Base-by-base conservation (phyloP, 2,113 vertebrate genomes). In the Seriola dumerili region DNA sequence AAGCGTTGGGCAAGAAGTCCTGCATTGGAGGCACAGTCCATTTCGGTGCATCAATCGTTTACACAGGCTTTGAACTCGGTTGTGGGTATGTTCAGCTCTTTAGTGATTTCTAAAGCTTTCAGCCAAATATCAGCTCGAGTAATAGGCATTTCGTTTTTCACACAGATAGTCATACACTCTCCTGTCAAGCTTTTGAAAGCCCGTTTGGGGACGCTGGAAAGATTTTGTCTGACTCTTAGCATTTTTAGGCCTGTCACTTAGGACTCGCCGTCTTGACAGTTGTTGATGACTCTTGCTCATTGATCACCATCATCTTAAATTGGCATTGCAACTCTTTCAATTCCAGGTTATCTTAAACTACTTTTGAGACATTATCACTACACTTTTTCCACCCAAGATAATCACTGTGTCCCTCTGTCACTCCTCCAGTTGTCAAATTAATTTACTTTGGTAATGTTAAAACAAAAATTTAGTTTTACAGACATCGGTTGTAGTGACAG, bases 101-200 rank as follows among this genome's bases (percentile, higher is more conserved):
- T 72, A 78, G 76, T 65, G 75, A 77, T 84, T 85, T 85, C 72
- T 72, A 87, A 87, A 84, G 86, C 77, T 85, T 81, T 85, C 77
- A 85, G 79, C 74, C 16, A 74, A 76, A 72, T 54, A 88, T 83
- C 84, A 75, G 82, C 80, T 76, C 21, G 14, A 6, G 61, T 78
- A 79, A 85, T 50, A 58, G 54, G 63, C 54, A 78, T 88, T 72
- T 12, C 3, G 0, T 54, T 82, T 69, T 63, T 76, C 72, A 85
- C 44, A 59, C 67, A 76, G 66, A 84, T 50, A 38, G 70, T 85
- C 46, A 40, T 38, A 75, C 36, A 21, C 36, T 25, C 32, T 59
- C 61, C 64, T 66, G 72, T 81, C 68, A 74, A 63, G 67, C 72
- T 63, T 57, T 54, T 76, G 32, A 72, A 84, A 74, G 34, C 58